These are phyloP conservation scores for Trachurus trachurus DNA, from an alignment of 2,797 vertebrate genomes.

Conservation along the genomic window DNA sequence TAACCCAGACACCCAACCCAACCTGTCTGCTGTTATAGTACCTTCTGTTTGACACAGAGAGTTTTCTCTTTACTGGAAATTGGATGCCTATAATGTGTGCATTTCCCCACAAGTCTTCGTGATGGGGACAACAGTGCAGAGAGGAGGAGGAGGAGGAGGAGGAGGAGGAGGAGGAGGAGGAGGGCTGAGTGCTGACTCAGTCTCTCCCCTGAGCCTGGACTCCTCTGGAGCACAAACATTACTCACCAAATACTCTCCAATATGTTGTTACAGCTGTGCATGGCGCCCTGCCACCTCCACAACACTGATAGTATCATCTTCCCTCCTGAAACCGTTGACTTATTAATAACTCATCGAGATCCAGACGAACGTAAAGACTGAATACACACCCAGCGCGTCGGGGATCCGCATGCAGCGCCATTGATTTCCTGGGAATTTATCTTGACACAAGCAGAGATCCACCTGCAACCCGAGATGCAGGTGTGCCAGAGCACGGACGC, in stretches of 20 bases:
- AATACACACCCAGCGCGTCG: background rate
- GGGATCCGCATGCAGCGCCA: background rate
- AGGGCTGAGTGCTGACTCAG: slow-evolving; percentile 63
- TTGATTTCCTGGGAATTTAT: slow-evolving; percentile 57
- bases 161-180: slow-evolving; percentile 1
- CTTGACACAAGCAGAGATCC: slow-evolving; percentile 33
- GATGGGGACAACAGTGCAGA: slow-evolving; percentile 33
- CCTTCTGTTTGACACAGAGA: slow-evolving; percentile 25
- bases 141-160: slow-evolving; percentile 19
- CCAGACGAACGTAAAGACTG: slow-evolving; percentile 13
- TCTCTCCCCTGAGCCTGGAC: slow-evolving; percentile 46
- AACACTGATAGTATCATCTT: slow-evolving; percentile 17
- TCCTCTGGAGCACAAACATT: slow-evolving; percentile 52
- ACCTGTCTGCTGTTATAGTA: slow-evolving; percentile 10
- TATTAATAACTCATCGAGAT: slow-evolving; percentile 11
- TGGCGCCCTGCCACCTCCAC: slow-evolving; percentile 15
- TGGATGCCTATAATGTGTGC: slow-evolving; percentile 25
- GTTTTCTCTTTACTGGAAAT: slow-evolving; percentile 25
- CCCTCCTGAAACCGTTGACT: slow-evolving; percentile 18
- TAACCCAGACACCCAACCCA: background rate
- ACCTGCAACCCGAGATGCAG: slow-evolving; percentile 48
- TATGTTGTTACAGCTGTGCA: slow-evolving; percentile 46
- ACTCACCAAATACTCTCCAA: slow-evolving; percentile 51
- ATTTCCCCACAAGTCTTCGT: slow-evolving; percentile 33
- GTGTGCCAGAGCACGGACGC: slow-evolving; percentile 25